These are phyloP conservation scores for Oryctes rhinoceros DNA, from an alignment of 1,140 invertebrate species.

Conservation along the genomic window DNA sequence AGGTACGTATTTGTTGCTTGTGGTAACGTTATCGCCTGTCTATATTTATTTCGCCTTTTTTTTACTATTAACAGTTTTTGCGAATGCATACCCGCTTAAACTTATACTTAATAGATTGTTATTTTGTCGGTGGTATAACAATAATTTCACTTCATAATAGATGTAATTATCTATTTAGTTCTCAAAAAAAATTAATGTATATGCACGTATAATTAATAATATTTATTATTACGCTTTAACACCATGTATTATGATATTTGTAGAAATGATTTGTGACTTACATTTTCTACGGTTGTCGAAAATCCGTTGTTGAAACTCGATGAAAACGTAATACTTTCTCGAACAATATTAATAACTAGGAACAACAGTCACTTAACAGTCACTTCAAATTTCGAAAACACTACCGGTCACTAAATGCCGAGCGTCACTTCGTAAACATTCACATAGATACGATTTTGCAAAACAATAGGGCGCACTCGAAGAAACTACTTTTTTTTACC, in stretches of 20 bases:
- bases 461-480: background rate
- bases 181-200: background rate
- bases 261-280: background rate
- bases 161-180: constrained; percentile 7
- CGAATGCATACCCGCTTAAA: background rate
- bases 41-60: background rate
- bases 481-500: background rate
- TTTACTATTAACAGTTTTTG: background rate
- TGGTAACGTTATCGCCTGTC: background rate
- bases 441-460: background rate
- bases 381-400: background rate
- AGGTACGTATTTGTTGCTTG: background rate
- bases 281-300: background rate
- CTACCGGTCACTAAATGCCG: background rate
- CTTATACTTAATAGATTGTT: background rate
- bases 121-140: background rate
- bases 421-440: background rate
- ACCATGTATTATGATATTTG: too few relatives aligned
- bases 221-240: background rate
- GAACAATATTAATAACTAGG: background rate
- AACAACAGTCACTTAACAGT: constrained; percentile 2
- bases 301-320: background rate
- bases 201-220: constrained; percentile 8
- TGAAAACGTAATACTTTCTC: background rate
- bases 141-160: background rate